Percentiles rank a stretch among this genome's conserved stretches.
These are phyloP conservation scores for Lordiphosa fenestrarum DNA, from an alignment of 2,888 invertebrate species.

Conservation along the genomic window DNA sequence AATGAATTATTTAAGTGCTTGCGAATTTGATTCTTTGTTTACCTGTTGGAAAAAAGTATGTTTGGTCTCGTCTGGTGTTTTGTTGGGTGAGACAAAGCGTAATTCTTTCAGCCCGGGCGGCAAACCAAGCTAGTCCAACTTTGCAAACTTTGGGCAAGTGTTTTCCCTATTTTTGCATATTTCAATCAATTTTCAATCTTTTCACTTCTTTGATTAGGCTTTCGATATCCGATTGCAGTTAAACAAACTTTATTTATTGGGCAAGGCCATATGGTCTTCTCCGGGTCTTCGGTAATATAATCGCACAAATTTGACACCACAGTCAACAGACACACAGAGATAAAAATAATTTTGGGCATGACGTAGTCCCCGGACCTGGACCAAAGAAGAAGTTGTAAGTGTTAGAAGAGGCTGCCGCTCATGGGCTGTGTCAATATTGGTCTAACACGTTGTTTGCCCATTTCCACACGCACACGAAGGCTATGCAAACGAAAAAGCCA, in stretches of 20 bases:
- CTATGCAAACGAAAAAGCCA: slow-evolving; percentile 30
- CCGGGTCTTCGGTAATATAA: slow-evolving; percentile 51
- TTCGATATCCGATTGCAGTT: too few relatives aligned
- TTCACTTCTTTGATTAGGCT: too few relatives aligned
- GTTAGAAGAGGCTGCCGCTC: slow-evolving; percentile 40
- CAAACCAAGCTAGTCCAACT: too few relatives aligned
- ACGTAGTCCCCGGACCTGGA: slow-evolving; percentile 28
- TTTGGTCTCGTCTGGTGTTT: too few relatives aligned
- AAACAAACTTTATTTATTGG: slow-evolving; percentile 12
- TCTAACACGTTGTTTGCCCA: slow-evolving; percentile 63
- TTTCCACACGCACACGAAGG: slow-evolving; percentile 17
- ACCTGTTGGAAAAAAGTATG: too few relatives aligned
- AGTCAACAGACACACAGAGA: slow-evolving; percentile 33
- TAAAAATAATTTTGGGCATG: slow-evolving; percentile 41
- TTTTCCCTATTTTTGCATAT: too few relatives aligned
- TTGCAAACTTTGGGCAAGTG: too few relatives aligned
- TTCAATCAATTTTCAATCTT: too few relatives aligned
- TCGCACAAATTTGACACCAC: slow-evolving; percentile 57
- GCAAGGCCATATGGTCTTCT: slow-evolving; percentile 19
- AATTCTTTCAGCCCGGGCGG: too few relatives aligned
- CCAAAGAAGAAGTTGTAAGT: slow-evolving; percentile 4
- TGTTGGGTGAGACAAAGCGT: too few relatives aligned
- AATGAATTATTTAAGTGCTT: slow-evolving; percentile 67
- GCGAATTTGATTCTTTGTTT: slow-evolving; percentile 35
- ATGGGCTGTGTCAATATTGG: slow-evolving; percentile 66